Evolutionary conservation across 1,140 invertebrate species (phyloP).

Genomic region (Lepidurus apus): DNA sequence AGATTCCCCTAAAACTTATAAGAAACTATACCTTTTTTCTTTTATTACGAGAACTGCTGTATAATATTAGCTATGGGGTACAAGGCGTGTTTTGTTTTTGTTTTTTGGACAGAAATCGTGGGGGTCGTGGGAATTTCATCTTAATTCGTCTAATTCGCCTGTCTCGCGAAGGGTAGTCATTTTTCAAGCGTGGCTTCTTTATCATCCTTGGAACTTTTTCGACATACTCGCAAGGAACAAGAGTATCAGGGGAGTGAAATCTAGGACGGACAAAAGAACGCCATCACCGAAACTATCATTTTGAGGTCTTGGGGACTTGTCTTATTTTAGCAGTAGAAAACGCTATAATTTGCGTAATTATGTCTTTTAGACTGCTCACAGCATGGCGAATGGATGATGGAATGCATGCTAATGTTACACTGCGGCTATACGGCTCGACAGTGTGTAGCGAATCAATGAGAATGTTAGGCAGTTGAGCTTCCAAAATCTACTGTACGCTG

Average conservation of each 20-base stretch:
- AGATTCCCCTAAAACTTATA: no score
- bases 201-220: neutral
- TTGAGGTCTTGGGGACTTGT: neutral
- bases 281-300: no score
- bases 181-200: neutral
- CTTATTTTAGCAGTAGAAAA: neutral
- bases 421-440: neutral
- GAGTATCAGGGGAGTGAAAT: neutral
- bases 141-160: no score
- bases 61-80: no score
- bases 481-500: neutral
- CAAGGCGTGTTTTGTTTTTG: no score
- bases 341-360: neutral
- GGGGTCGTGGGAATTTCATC: no score
- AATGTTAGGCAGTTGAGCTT: neutral
- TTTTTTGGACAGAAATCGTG: no score
- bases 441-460: neutral
- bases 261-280: neutral
- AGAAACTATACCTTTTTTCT: no score
- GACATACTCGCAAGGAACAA: neutral
- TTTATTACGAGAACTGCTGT: no score
- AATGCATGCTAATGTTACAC: slow-evolving; percentile 13
- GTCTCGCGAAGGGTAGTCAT: neutral
- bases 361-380: neutral
- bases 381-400: neutral